Evolutionary conservation across 1,140 invertebrate species (phyloP), one percentile per base, ranked within the genome.

Genomic region (Drosophila pseudoobscura): DNA sequence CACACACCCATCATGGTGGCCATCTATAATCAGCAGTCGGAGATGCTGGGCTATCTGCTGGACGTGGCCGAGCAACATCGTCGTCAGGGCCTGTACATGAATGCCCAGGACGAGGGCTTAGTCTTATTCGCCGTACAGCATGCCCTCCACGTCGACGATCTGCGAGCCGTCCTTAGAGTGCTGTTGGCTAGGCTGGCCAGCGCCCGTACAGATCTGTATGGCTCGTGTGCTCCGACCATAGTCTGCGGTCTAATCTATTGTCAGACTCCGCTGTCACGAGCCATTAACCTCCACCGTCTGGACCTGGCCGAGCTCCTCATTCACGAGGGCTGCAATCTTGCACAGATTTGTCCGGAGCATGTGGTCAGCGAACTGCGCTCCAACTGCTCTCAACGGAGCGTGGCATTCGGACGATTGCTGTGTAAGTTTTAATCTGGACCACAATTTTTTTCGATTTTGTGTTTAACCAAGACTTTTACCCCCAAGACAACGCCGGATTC

Each of bases 1-100:
- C 92, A 93, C 50, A 94, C 94, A 0, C 94, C 94, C 6, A 90
- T 95, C 6, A 94, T 95, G 88, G 80, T 93, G n/a, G 94, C 94
- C 31, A 94, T 94, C 56, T 92, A 92, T 6, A 92, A 92, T 52
- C 92, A 93, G 47, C 93, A 94, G 74, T 80, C 93, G 6, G 76
- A 92, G 6, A 91, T 94, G 63, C 90, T 93, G 8, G 83, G 91
- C 70, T 92, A 92, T 41, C 88, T 94, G 44, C 58, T 94, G 3
- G 76, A 90, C 49, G 79, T 92, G 78, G 93, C 93, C 0, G 46
- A 75, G 41, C 45, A 71, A 46, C 82, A 79, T n/a, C 72, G 71
- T n/a, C 49, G 49, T 0, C 31, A 58, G 31, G 75, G 74, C 0
- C 43, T 79, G 24, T 71, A 84, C 7, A 53, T 54, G 6, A 69